Evolutionary conservation across 2,113 vertebrate species (phyloP), one percentile per base, ranked within the genome.

Genomic region (Phoenicopterus ruber): DNA sequence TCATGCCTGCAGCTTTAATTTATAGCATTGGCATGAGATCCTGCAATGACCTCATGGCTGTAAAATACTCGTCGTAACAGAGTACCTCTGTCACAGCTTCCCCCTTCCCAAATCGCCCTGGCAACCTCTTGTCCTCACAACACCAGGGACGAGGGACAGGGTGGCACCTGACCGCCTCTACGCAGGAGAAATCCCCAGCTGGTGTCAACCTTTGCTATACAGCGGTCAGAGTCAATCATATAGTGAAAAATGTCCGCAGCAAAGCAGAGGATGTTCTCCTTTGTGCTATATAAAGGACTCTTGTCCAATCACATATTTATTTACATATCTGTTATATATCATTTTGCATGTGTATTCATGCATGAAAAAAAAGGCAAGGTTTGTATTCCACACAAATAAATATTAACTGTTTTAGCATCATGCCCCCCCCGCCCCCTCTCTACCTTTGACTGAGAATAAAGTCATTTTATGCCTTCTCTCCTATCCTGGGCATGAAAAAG

Each of bases 401-500:
- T 74, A 70, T 66, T 91, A 96, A 65, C 31, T 77, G 29, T 24
- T 91, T 89, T 87, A 73, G 11, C 46, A 66, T 76, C 49, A 22
- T 47, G 65, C 2, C 2, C 25, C 8, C 6, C 11, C 17, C 7
- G 1, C 10, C 20, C 28, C 32, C 40, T 4, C 36, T 47, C n/a
- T 81, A 66, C 70, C 49, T 96, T 94, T 92, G 82, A 82, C 94
- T 83, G 55, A 70, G 62, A 82, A 84, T 92, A 96, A 90, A 97
- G 70, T 90, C 16, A 77, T 94, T 97, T 97, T 96, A 94, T 97
- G 80, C 76, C 80, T 97, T 96, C 86, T 94, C 62, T 96, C 80
- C 89, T 98, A 83, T 97, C 92, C 94, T 97, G 96, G 94, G 84
- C 96, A 96, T 97, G 97, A 97, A 98, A 98, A 98, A 95, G 94